Evolutionary conservation across 2,888 invertebrate species (phyloP).

Genomic region (Drosophila pegasa): DNA sequence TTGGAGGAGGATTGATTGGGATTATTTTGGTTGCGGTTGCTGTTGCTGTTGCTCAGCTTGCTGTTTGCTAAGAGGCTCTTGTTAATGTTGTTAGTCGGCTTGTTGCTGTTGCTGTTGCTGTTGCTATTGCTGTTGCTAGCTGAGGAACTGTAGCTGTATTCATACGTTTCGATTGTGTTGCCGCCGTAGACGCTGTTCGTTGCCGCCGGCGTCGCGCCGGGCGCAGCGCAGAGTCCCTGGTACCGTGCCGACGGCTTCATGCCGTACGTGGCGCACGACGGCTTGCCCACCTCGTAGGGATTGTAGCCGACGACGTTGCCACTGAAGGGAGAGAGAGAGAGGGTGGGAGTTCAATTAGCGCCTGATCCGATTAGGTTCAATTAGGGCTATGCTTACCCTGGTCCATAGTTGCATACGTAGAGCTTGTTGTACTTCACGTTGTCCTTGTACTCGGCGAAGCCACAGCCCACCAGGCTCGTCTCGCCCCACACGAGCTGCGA

Average conservation of each 20-base stretch:
- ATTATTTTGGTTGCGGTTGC: constrained; percentile 85
- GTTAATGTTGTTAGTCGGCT: constrained; percentile 86
- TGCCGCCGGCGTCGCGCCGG: constrained; percentile 56
- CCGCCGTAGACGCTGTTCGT: constrained; percentile 85
- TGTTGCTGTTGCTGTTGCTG: constrained; percentile 85
- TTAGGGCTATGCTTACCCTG: constrained; percentile 86
- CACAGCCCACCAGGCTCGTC: constrained; percentile 94
- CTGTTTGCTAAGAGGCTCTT: constrained; percentile 80
- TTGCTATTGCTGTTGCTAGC: constrained; percentile 67
- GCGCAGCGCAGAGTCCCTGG: constrained; percentile 89
- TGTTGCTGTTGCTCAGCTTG: constrained; percentile 72
- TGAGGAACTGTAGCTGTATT: constrained; percentile 73
- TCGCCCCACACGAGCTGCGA: constrained; percentile 96
- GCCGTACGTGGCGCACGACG: constrained; percentile 89
- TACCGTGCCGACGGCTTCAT: constrained; percentile 90
- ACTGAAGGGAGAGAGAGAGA: constrained; percentile 83
- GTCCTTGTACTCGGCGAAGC: constrained; percentile 93
- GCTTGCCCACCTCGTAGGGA: constrained; percentile 91
- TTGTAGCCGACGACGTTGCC: constrained; percentile 91
- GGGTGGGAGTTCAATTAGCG: background rate
- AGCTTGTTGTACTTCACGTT: constrained; percentile 91
- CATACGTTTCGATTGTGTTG: constrained; percentile 84
- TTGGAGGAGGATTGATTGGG: constrained; percentile 77
- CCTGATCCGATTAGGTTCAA: background rate
- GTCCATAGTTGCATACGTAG: constrained; percentile 94